A percentile compares a stretch with the other conserved stretches of the same genome.
Conservation (phyloP, 2,797 vertebrate species). For the Schizopygopsis malacanthus region DNA sequence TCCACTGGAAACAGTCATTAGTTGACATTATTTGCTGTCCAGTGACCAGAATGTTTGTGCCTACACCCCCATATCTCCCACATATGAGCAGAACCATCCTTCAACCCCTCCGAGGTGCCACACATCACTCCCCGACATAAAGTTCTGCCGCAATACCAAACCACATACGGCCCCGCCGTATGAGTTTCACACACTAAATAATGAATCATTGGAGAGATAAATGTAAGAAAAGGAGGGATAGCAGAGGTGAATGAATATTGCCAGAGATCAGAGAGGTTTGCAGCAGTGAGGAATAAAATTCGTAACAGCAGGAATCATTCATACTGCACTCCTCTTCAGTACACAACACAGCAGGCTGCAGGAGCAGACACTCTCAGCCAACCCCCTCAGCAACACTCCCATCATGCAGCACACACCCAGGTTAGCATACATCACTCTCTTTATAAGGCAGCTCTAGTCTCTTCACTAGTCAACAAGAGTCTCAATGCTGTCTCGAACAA, state of each 20-base stretch:
- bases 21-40: not conserved
- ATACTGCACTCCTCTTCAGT: conserved; percentile 33
- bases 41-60: not conserved
- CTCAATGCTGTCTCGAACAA: conserved; percentile 29
- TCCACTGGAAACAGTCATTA: not conserved
- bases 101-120: conserved; percentile 37
- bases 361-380: not conserved
- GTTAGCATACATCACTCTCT: conserved; percentile 29
- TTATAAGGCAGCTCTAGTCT: conserved; percentile 12
- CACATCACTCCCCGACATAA: conserved; percentile 48
- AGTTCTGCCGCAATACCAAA: not conserved
- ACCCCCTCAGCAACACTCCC: not conserved
- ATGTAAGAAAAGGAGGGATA: conserved; percentile 36
- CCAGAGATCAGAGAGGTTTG: conserved; percentile 50
- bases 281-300: conserved; percentile 32
- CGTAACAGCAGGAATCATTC: conserved; percentile 51
- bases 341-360: not conserved
- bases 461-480: not conserved
- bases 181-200: conserved; percentile 57
- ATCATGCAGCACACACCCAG: not conserved
- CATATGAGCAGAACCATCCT: conserved; percentile 51
- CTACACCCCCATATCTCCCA: not conserved
- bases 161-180: not conserved
- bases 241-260: conserved; percentile 50
- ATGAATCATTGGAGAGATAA: conserved; percentile 55